Conservation (phyloP, 2,797 vertebrate genomes). For the Yasuhikotakia modesta region DNA sequence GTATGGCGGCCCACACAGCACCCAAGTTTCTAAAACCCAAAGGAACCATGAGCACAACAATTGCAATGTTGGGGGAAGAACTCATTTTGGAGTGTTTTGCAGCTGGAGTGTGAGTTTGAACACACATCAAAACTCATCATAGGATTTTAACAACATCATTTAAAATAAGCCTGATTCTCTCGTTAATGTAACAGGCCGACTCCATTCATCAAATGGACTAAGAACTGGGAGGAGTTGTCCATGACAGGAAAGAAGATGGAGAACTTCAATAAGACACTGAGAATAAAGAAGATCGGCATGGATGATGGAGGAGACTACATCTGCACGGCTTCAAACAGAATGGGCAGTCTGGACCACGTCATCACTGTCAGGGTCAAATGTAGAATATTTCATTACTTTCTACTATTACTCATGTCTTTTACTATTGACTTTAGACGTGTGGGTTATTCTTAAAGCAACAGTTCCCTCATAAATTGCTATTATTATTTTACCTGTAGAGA, state of each 20-base stretch:
- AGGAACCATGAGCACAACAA: slow-evolving; percentile 85
- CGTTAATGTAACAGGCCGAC: slow-evolving; percentile 71
- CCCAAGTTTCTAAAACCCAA: slow-evolving; percentile 91
- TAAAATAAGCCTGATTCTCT: not conserved
- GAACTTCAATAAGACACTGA: slow-evolving; percentile 93
- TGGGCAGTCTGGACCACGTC: slow-evolving; percentile 88
- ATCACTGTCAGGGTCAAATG: slow-evolving; percentile 94
- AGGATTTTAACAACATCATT: not conserved
- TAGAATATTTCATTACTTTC: slow-evolving; percentile 63
- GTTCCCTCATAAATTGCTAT: not conserved
- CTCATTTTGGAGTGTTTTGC: slow-evolving; percentile 94
- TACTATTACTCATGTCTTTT: not conserved
- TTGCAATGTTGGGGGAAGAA: slow-evolving; percentile 89
- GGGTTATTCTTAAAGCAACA: not conserved
- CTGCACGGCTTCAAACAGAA: slow-evolving; percentile 90
- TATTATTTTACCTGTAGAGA: not conserved
- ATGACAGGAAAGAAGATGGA: slow-evolving; percentile 84
- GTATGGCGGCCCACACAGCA: slow-evolving; percentile 85
- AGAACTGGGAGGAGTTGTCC: slow-evolving; percentile 85
- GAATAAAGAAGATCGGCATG: slow-evolving; percentile 85
- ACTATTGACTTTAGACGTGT: not conserved
- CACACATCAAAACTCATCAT: not conserved
- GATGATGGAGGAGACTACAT: slow-evolving; percentile 91
- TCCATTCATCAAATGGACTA: slow-evolving; percentile 90
- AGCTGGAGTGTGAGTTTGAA: slow-evolving; percentile 87